A percentile compares a stretch with the other conserved stretches of the same genome.
Evolutionary conservation across 1,140 invertebrate genomes (phyloP).

Genomic region (Dendrolimus punctatus): DNA sequence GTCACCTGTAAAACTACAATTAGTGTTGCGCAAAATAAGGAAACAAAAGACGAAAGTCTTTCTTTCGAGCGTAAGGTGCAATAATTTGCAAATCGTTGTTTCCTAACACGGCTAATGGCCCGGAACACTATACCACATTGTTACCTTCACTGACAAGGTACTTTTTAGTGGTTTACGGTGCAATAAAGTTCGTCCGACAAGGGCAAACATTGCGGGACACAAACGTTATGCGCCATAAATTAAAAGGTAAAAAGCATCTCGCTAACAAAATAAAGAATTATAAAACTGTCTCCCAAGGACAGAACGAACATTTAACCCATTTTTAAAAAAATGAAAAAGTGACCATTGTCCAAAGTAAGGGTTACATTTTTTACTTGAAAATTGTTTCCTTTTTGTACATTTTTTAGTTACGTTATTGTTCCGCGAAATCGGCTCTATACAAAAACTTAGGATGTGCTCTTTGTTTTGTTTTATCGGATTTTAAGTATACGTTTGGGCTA

Average conservation of each 20-base stretch:
- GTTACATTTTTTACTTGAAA: slow-evolving; percentile 49
- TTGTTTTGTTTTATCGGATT: slow-evolving; percentile 62
- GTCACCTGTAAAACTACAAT: slow-evolving; percentile 47
- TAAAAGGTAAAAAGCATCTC: slow-evolving; percentile 14
- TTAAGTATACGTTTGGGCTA: slow-evolving; percentile 63
- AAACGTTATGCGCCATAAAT: slow-evolving; percentile 39
- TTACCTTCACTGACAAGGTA: slow-evolving; percentile 39
- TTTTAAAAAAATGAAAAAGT: slow-evolving; percentile 33
- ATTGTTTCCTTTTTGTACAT: slow-evolving; percentile 26
- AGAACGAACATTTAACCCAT: slow-evolving; percentile 52
- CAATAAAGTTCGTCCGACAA: slow-evolving; percentile 60
- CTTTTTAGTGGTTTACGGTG: slow-evolving; percentile 64
- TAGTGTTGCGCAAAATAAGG: slow-evolving; percentile 40
- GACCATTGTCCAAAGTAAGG: slow-evolving; percentile 49
- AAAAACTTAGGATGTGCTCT: slow-evolving; percentile 55
- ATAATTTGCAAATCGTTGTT: slow-evolving; percentile 51
- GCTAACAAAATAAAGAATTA: too few relatives aligned
- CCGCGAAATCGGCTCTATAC: slow-evolving; percentile 53
- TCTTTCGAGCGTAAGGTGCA: slow-evolving; percentile 53
- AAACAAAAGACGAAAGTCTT: slow-evolving; percentile 63
- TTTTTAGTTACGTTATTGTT: slow-evolving; percentile 23
- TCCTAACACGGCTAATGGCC: slow-evolving; percentile 46
- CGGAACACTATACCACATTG: slow-evolving; percentile 51
- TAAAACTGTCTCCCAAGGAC: slow-evolving; percentile 13
- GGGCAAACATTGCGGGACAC: slow-evolving; percentile 64